Conservation (phyloP, 2,113 vertebrate genomes). For the Nestor notabilis region DNA sequence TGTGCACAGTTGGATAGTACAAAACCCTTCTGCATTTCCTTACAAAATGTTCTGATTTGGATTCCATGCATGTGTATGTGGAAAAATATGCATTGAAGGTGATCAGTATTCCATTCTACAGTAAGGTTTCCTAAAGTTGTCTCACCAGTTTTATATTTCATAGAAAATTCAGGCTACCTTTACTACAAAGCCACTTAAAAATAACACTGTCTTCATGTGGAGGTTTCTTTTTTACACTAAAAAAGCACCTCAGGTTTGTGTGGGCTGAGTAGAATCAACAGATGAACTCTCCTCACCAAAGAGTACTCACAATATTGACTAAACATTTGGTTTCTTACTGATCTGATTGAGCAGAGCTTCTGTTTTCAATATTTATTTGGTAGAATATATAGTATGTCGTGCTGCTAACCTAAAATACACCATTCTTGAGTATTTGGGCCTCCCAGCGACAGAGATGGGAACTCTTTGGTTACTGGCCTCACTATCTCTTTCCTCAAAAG, state of each 20-base stretch:
- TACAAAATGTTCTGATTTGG: background rate
- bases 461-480: background rate
- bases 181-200: background rate
- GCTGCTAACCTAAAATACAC: background rate
- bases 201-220: background rate
- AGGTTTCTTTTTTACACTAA: slow-evolving; percentile 39
- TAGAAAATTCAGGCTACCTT: background rate
- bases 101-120: background rate
- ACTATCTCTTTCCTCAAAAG: background rate
- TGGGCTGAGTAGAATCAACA: slow-evolving; percentile 9
- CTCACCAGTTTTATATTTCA: background rate
- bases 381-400: background rate
- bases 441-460: background rate
- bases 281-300: background rate
- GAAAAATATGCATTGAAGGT: background rate
- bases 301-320: background rate
- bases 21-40: background rate
- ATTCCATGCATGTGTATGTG: background rate
- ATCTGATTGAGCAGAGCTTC: background rate
- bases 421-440: background rate
- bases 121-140: background rate
- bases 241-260: slow-evolving; percentile 15
- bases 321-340: slow-evolving; percentile 29
- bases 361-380: background rate
- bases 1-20: background rate